A percentile compares a stretch with the other conserved stretches of the same genome.
Conservation (phyloP, 1,140 invertebrate genomes). For the Scaptomyza montana region DNA sequence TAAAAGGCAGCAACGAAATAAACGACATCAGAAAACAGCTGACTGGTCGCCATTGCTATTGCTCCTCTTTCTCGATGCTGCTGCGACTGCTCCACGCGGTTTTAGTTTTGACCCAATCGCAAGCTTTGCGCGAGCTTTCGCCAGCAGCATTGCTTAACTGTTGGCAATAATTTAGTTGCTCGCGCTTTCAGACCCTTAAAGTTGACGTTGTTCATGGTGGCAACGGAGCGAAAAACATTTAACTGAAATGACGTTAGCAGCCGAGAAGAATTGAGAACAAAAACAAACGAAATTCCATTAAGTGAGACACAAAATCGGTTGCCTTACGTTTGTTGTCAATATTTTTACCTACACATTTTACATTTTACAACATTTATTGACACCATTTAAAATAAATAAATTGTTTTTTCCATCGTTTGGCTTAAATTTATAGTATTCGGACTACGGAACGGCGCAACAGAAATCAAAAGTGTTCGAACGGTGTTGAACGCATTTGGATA, state of each 20-base stretch:
- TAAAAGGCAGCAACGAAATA: not conserved
- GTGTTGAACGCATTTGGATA: not conserved
- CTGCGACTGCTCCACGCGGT: conserved; percentile 5
- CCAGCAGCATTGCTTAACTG: conserved; percentile 48
- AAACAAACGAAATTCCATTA: not conserved
- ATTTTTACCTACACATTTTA: not conserved
- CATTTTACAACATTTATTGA: not conserved
- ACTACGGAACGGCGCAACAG: conserved; percentile 2
- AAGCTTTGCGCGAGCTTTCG: conserved; percentile 62
- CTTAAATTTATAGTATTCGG: not conserved
- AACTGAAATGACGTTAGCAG: no score
- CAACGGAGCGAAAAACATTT: conserved; percentile 10
- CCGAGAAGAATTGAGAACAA: conserved; percentile 17
- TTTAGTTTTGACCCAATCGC: conserved; percentile 58
- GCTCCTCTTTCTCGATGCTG: conserved; percentile 5
- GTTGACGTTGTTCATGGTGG: conserved; percentile 32
- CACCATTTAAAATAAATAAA: not conserved
- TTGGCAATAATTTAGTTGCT: conserved; percentile 75
- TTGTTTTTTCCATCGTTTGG: not conserved
- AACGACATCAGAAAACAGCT: conserved; percentile 24
- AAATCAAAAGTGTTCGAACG: conserved; percentile 28
- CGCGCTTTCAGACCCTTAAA: conserved; percentile 63
- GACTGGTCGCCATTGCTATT: conserved; percentile 33
- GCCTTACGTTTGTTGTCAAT: not conserved
- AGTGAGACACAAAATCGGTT: not conserved